Conservation (phyloP, 2,797 vertebrate genomes). For the Enteromius thamalakanensis region DNA sequence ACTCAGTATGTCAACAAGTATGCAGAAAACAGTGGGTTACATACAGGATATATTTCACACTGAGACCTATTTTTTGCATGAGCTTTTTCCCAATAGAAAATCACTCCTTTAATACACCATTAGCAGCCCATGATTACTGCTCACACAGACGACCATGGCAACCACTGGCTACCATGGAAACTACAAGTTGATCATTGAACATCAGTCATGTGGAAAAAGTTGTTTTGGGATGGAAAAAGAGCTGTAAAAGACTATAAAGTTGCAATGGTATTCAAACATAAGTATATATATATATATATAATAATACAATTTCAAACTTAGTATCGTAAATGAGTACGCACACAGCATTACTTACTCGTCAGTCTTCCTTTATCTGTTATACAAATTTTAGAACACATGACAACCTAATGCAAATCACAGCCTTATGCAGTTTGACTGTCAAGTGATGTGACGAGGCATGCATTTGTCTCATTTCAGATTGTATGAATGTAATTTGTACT, state of each 20-base stretch:
- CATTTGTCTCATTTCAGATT: background rate
- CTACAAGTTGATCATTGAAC: constrained; percentile 33
- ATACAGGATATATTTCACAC: background rate
- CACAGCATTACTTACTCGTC: background rate
- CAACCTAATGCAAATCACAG: constrained; percentile 8
- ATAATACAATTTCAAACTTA: background rate
- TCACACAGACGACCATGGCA: constrained; percentile 40
- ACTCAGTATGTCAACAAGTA: background rate
- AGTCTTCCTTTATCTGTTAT: background rate
- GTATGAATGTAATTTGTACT: background rate
- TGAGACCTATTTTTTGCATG: background rate
- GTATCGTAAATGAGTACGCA: background rate
- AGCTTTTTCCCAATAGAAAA: constrained; percentile 11
- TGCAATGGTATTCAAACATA: background rate
- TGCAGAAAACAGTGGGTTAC: background rate
- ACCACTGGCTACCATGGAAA: constrained; percentile 46
- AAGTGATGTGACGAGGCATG: background rate
- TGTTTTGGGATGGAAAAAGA: constrained; percentile 19
- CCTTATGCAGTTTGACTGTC: background rate
- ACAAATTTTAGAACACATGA: constrained; percentile 13
- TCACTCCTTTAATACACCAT: constrained; percentile 35
- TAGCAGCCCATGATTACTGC: constrained; percentile 40
- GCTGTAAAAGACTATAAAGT: background rate
- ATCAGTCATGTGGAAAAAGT: constrained; percentile 40
- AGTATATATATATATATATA: background rate